These are phyloP conservation scores for Dermochelys coriacea DNA, from an alignment of 2,797 vertebrate genomes.

Conservation along the genomic window DNA sequence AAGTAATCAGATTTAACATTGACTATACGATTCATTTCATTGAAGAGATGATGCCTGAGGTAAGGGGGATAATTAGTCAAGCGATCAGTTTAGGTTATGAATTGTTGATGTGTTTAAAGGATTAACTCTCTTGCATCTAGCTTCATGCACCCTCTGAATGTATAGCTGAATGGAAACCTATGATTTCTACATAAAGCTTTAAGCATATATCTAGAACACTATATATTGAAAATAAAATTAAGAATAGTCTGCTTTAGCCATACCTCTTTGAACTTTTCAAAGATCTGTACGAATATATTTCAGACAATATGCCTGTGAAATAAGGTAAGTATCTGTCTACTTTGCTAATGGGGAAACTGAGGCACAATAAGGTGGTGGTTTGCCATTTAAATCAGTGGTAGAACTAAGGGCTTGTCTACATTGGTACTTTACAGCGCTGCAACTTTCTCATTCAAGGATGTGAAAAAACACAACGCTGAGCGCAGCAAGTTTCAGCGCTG, in stretches of 20 bases:
- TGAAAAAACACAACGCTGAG: no score
- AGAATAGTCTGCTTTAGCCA: not conserved
- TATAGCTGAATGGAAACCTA: not conserved
- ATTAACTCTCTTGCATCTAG: not conserved
- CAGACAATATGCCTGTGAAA: not conserved
- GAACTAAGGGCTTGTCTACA: not conserved
- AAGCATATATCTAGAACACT: not conserved
- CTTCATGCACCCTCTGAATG: not conserved
- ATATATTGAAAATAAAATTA: constrained; percentile 10
- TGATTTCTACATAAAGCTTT: not conserved
- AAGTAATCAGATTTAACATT: constrained; percentile 99
- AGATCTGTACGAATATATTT: constrained; percentile 9
- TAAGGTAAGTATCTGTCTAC: not conserved
- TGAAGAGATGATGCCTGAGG: constrained; percentile 99
- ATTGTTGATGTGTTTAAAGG: constrained; percentile 14
- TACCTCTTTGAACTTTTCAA: not conserved
- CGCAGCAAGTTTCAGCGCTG: no score
- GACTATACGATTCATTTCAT: constrained; percentile 99
- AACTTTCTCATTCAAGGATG: no score
- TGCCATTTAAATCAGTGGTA: not conserved
- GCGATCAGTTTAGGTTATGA: constrained; percentile 43
- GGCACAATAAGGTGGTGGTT: not conserved
- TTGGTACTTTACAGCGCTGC: no score
- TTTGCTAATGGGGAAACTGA: not conserved
- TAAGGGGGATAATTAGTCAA: constrained; percentile 80